Conservation (phyloP, 2,113 vertebrate genomes). For the Ibidorhyncha struthersii region DNA sequence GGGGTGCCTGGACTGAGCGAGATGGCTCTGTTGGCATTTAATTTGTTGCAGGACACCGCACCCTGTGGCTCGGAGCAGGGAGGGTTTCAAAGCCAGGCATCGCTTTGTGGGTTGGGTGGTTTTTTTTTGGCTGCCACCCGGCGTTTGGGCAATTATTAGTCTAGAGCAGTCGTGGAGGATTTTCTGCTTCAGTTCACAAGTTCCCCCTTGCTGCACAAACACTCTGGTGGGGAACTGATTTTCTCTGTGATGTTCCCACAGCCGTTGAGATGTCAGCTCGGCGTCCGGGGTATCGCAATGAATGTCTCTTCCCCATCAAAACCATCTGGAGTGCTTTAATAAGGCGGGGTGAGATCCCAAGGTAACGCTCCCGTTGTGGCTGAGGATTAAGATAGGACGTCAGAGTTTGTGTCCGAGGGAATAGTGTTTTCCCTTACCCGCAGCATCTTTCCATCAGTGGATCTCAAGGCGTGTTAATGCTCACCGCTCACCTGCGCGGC, state of each 20-base stretch:
- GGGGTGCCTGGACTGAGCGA: background rate
- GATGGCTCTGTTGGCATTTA: background rate
- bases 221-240: slow-evolving; percentile 53
- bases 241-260: slow-evolving; percentile 39
- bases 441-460: background rate
- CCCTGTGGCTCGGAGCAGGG: background rate
- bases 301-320: slow-evolving; percentile 42
- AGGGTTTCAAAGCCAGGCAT: background rate
- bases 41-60: background rate
- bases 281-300: background rate
- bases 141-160: slow-evolving; percentile 46
- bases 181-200: slow-evolving; percentile 57
- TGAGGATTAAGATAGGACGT: background rate
- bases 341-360: background rate
- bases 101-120: background rate
- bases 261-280: slow-evolving; percentile 21
- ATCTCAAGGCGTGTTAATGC: background rate
- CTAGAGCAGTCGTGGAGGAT: slow-evolving; percentile 35
- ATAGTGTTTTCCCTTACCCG: background rate
- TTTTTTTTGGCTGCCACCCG: background rate
- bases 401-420: background rate
- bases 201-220: slow-evolving; percentile 47
- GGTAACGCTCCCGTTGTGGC: background rate
- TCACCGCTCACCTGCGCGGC: background rate
- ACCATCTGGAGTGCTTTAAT: slow-evolving; percentile 54